A percentile compares a stretch with the other conserved stretches of the same genome.
These are phyloP conservation scores for Actenoides lindsayi DNA, from an alignment of 2,113 vertebrate species.

Conservation along the genomic window DNA sequence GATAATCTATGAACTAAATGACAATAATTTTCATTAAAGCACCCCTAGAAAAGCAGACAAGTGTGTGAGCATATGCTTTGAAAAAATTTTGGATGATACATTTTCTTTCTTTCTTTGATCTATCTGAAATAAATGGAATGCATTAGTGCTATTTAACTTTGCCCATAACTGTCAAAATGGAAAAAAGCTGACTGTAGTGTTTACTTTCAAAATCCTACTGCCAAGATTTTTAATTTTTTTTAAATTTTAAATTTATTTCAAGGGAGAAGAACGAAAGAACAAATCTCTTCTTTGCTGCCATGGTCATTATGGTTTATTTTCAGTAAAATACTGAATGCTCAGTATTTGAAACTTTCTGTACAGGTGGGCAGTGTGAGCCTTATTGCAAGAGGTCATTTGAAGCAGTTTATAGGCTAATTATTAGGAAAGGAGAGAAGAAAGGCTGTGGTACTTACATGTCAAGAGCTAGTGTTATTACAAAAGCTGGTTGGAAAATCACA, in stretches of 20 bases:
- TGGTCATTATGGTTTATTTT: not conserved
- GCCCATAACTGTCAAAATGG: constrained; percentile 15
- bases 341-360: not conserved
- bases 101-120: constrained; percentile 72
- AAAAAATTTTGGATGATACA: constrained; percentile 65
- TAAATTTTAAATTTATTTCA: constrained; percentile 20
- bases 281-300: not conserved
- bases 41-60: not conserved
- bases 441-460: not conserved
- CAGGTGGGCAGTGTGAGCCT: not conserved
- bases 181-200: constrained; percentile 31
- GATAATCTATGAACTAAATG: constrained; percentile 37
- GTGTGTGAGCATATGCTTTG: constrained; percentile 26
- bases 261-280: constrained; percentile 14
- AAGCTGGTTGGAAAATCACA: not conserved
- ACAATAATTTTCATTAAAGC: constrained; percentile 65
- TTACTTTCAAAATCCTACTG: constrained; percentile 66
- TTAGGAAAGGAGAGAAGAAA: not conserved
- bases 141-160: constrained; percentile 74
- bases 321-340: constrained; percentile 2
- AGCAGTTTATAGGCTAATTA: not conserved
- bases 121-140: constrained; percentile 64
- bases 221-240: constrained; percentile 46
- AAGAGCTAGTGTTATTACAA: not conserved
- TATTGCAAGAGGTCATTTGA: not conserved